Base-by-base conservation (phyloP, 1,140 invertebrate species). In the Plectrocnemia conspersa region DNA sequence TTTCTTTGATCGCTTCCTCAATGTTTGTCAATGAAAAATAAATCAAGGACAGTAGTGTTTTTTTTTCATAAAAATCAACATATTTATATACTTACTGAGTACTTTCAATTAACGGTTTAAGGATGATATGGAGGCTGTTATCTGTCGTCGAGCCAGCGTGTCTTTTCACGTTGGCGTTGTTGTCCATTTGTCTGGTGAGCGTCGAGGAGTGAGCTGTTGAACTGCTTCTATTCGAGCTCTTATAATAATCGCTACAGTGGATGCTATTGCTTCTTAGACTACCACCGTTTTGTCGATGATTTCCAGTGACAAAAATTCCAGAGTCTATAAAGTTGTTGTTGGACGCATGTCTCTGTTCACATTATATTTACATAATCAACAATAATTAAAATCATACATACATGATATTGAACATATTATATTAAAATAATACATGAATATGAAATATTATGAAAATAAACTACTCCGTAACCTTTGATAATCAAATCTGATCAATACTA, bases 91-190 rank as follows among this genome's bases (percentile, higher is more conserved):
- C 73, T 76, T 73, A 76, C 73, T 76, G 73, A 64, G 73, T 76
- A 68, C 73, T 76, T 67, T 76, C 73, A 67, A 76, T 74, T 63
- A 76, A 70, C 62, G 73, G 73, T 66, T 76, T 76, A 63, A 76
- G 65, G 53, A 76, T 76, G 68, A 76, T 74, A 68, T 76, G 69
- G 68, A 74, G 72, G 42, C 72, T 76, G 70, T 76, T 74, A 70
- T 76, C 72, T 69, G 74, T 59, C 66, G 68, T 42, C 62, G 62
- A 63, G 33, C 58, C 60, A 59, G 59, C 46, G 50, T 66, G 64
- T 44, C 72, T 67, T 66, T 73, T 64, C 48, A 73, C 33, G 64
- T 74, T 76, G 27, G 74, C 72, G 66, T 75, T 75, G 65, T 63
- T 61, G 66, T 75, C 73, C 7, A 44, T 62, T 22, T 58, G 49